A percentile compares a stretch with the other conserved stretches of the same genome.
Evolutionary conservation across 1,140 invertebrate species (phyloP).

Genomic region (Bombus turneri): DNA sequence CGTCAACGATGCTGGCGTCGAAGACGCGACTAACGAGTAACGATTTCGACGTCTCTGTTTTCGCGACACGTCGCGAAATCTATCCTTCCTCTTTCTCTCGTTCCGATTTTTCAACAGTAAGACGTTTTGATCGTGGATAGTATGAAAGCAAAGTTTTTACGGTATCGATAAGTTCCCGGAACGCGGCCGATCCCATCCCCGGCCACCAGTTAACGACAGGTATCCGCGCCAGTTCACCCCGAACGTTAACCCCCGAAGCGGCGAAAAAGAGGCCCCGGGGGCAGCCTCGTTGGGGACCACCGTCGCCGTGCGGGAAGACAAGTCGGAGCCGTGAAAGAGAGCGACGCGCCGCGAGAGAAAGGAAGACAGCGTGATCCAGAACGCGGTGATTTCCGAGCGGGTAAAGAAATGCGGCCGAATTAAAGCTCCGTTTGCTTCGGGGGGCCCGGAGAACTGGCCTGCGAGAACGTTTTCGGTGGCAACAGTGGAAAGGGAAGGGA

Average conservation of each 20-base stretch:
- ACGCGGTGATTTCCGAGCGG: constrained; percentile 66
- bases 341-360: neutral
- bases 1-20: neutral
- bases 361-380: constrained; percentile 42
- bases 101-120: neutral
- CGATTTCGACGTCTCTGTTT: neutral
- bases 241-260: constrained; percentile 45
- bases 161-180: constrained; percentile 31
- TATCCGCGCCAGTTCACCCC: constrained; percentile 42
- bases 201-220: constrained; percentile 36
- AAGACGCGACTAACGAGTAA: neutral
- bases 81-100: neutral
- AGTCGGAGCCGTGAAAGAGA: constrained; percentile 45
- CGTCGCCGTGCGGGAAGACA: constrained; percentile 49
- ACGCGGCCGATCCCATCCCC: constrained; percentile 3
- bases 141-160: neutral
- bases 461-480: constrained; percentile 54
- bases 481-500: constrained; percentile 50
- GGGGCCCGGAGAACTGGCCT: constrained; percentile 45
- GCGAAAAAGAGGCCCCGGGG: constrained; percentile 50
- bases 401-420: constrained; percentile 70
- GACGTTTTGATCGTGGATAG: neutral
- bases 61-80: neutral
- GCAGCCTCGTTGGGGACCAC: constrained; percentile 55
- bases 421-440: constrained; percentile 67